These are phyloP conservation scores for Micromys minutus DNA, from an alignment of 2,113 vertebrate species.

Conservation along the genomic window DNA sequence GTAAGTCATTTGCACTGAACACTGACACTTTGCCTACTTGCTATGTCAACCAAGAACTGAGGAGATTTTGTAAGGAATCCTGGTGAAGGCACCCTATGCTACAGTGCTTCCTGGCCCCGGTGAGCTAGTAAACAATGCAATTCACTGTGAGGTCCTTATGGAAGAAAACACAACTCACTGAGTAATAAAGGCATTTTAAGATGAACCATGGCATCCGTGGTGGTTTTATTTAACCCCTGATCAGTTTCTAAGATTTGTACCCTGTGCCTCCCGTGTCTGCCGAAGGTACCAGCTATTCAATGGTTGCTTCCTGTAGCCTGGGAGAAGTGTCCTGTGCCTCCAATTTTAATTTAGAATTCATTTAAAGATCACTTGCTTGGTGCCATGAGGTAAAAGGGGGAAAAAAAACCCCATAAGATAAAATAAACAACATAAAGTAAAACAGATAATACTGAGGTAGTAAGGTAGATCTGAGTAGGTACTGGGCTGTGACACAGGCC, in stretches of 20 bases:
- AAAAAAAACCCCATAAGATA: background rate
- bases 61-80: background rate
- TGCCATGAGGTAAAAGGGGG: no score
- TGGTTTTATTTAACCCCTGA: background rate
- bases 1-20: fast-evolving
- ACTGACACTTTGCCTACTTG: background rate
- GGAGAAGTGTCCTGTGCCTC: background rate
- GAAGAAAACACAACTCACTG: background rate
- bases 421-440: background rate
- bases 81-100: fast-evolving
- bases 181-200: background rate
- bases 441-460: background rate
- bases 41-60: fast-evolving
- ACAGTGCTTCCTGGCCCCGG: background rate
- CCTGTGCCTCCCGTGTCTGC: background rate
- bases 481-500: background rate
- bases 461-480: background rate
- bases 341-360: background rate
- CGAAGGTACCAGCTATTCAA: background rate
- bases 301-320: background rate
- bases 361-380: background rate
- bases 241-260: no score
- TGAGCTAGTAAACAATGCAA: background rate
- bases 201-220: fast-evolving
- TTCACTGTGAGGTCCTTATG: background rate